phyloP scores from a whole-genome alignment of 2,797 vertebrate genomes.

The Hylomyscus alleni region DNA sequence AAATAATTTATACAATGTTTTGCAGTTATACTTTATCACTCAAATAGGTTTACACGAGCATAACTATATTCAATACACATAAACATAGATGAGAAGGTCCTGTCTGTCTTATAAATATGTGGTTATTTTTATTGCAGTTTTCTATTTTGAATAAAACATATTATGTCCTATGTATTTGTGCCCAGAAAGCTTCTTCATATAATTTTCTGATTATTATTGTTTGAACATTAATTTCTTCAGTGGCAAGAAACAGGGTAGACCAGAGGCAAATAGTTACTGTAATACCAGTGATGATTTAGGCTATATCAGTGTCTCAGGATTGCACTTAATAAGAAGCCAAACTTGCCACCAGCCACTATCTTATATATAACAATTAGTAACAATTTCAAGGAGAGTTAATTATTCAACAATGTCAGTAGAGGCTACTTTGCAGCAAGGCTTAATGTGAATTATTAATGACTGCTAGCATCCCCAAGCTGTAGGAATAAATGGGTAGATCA shows the following conservation, averaged over 20 bases:
- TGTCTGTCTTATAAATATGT: background rate
- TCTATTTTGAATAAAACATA: background rate
- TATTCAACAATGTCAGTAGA: slow-evolving; percentile 71
- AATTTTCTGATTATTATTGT: background rate
- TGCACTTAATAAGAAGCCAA: slow-evolving; percentile 20
- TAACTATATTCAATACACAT: background rate
- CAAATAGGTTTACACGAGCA: background rate
- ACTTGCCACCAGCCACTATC: background rate
- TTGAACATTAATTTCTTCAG: background rate
- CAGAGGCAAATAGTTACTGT: background rate
- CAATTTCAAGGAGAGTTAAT: slow-evolving; percentile 67
- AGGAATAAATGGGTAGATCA: slow-evolving; percentile 56
- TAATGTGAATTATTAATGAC: slow-evolving; percentile 76
- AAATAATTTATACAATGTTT: background rate
- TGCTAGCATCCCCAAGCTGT: slow-evolving; percentile 52
- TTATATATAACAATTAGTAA: slow-evolving; percentile 42
- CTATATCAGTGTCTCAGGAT: background rate
- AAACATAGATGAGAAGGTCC: fast-evolving
- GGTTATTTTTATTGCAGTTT: background rate
- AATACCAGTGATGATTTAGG: background rate
- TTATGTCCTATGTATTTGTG: background rate
- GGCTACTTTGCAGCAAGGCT: slow-evolving; percentile 61
- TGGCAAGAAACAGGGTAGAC: background rate
- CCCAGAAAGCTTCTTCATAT: background rate
- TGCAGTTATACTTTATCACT: background rate